Base-by-base conservation (phyloP, 2,888 invertebrate genomes). In the Cephalotes varians region DNA sequence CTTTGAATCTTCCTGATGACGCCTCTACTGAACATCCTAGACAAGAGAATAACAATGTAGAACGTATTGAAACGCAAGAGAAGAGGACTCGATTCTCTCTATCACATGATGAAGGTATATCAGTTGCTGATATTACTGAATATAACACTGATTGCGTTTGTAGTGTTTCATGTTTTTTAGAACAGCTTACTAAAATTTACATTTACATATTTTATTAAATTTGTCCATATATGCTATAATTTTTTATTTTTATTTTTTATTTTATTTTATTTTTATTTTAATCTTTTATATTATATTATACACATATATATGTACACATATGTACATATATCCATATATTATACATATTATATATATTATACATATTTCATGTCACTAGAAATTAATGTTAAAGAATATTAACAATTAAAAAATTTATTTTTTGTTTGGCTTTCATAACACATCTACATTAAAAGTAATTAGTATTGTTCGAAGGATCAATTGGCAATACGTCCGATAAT, bases 401-500 rank as follows among this genome's bases (percentile, higher is more conserved):
- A 71, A 49, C 5, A 34, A n/a, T 69, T 65, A 44, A 25, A 65
- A 0, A 40, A 44, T 65, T 21, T 10, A 81, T 34, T n/a, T n/a
- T n/a, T n/a, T 58, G 18, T 56, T 56, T 64, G 64, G 40, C 31
- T 82, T 69, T 72, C 0, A 25, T 44, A 56, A 71, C 77, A 37
- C 34, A 44, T 69, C 77, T 79, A 69, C 28, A 80, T 74, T 64
- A 21, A 47, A 81, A 73, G 56, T 65, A 40, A 37, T 87, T 85
- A 94, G 94, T 94, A 31, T 89, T 94, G 83, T 94, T 94, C 79
- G 94, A 94, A 94, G 98, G 98, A 31, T 98, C 98, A 0, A 97
- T 98, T 80, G 98, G 98, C 18, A 98, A 98, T 92, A 97, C 98
- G 0, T 98, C 98, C 5, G 99, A 99, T 94, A 98, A 98, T 95